phyloP scores from a whole-genome alignment of 2,888 invertebrate genomes.

The Isoperla grammatica region DNA sequence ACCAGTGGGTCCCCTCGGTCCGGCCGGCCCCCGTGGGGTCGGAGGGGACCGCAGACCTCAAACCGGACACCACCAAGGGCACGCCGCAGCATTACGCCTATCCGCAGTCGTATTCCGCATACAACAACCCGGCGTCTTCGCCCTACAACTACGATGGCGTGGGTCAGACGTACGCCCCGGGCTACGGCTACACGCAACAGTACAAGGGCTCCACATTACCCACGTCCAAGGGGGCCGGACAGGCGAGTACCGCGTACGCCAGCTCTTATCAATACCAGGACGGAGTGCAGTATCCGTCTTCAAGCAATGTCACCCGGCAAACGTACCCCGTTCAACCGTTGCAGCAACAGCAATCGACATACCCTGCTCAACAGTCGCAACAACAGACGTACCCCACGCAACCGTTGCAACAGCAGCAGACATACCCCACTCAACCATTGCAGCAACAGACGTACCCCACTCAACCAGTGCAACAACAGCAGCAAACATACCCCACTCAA shows the following conservation, averaged over 20 bases:
- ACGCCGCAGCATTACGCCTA: slow-evolving; percentile 17
- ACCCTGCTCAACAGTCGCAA: slow-evolving; percentile 28
- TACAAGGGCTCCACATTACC: too few species aligned
- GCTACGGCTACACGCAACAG: too few species aligned
- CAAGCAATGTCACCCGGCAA: too few species aligned
- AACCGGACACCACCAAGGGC: neutral
- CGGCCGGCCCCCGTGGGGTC: slow-evolving; percentile 69
- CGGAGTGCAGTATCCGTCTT: too few species aligned
- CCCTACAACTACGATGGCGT: neutral
- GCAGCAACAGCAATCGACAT: too few species aligned
- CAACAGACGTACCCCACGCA: slow-evolving; percentile 6
- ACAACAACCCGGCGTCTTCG: neutral
- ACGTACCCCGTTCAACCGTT: too few species aligned
- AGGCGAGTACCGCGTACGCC: too few species aligned
- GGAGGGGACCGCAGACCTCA: slow-evolving; percentile 46
- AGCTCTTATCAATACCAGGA: too few species aligned
- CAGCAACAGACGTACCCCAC: slow-evolving; percentile 34
- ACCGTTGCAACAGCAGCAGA: too few species aligned
- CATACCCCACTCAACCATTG: slow-evolving; percentile 22
- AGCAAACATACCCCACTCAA: slow-evolving; percentile 32
- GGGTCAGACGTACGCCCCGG: neutral
- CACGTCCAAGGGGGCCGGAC: too few species aligned
- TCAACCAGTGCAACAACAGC: slow-evolving; percentile 19
- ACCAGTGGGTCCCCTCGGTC: slow-evolving; percentile 47
- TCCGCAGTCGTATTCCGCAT: neutral